Conservation (phyloP, 1,140 invertebrate genomes). For the Listronotus oregonensis region DNA sequence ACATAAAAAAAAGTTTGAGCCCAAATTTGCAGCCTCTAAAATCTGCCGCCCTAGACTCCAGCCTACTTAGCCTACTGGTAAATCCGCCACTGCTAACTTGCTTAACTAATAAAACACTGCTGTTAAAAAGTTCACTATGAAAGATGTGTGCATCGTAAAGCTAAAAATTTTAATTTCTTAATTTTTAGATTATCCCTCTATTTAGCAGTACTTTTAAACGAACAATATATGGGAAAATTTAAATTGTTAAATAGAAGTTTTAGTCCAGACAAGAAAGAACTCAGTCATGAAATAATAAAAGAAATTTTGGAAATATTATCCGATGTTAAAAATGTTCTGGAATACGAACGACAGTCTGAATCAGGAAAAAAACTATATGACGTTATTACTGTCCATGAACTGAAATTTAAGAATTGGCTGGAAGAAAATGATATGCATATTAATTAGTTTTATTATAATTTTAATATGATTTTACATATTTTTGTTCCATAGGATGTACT, state of each 20-base stretch:
- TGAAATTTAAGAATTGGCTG: conserved; percentile 26
- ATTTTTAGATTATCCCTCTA: conserved; percentile 36
- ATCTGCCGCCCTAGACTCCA: no score
- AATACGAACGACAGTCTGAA: conserved; percentile 19
- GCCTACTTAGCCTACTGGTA: no score
- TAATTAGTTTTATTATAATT: no score
- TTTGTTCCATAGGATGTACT: no score
- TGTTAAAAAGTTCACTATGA: no score
- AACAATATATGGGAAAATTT: conserved; percentile 28
- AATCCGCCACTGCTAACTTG: no score
- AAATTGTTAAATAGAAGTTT: conserved; percentile 29
- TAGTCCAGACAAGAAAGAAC: conserved; percentile 15
- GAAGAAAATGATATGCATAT: neutral
- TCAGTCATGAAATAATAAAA: conserved; percentile 5
- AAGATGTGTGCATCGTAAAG: neutral
- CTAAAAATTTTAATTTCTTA: neutral
- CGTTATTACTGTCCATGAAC: conserved; percentile 16
- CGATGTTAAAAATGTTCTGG: conserved; percentile 19
- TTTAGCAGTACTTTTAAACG: conserved; percentile 33
- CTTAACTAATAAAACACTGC: no score
- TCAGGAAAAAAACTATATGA: conserved; percentile 30
- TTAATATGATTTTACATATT: no score
- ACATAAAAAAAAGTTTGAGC: no score
- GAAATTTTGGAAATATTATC: conserved; percentile 21
- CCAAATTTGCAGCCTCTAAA: no score